Evolutionary conservation across 2,888 invertebrate genomes (phyloP), one percentile per base, ranked within the genome.

Genomic region (Heteromyza rotundicornis): DNA sequence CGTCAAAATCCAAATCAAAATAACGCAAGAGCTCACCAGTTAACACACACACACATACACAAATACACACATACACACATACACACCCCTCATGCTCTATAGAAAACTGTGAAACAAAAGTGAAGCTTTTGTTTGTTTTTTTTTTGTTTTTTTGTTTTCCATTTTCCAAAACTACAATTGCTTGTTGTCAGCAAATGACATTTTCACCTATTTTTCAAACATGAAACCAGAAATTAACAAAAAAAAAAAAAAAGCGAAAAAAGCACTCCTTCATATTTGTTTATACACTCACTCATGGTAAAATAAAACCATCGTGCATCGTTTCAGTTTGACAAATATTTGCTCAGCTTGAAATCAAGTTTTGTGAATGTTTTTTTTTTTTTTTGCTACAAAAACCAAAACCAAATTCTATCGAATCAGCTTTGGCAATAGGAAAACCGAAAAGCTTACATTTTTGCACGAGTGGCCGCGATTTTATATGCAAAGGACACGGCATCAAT

Each of bases 191-290:
- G 32, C 54, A 54, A 54, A 36, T 54, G 54, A 54, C 54, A 54
- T 54, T 36, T 54, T 54, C 54, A 54, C 54, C 54, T 54, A 54
- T 54, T 54, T 54, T 19, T n/a, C n/a, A n/a, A n/a, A n/a, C n/a
- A n/a, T n/a, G n/a, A n/a, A n/a, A n/a, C n/a, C n/a, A n/a, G n/a
- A n/a, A n/a, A n/a, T 2, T 10, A 3, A 40, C 40, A 40, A 7
- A 27, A 27, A 27, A 27, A 27, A 27, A 5, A 27, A 27, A 27
- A 7, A 27, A 5, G 5, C 10, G 5, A 27, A 27, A 27, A 27
- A 27, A n/a, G 10, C 14, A n/a, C 40, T n/a, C 16, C 40, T n/a
- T n/a, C 40, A n/a, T n/a, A 10, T 40, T 40, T n/a, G 16, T 3
- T 3, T 3, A 40, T 3, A 40, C 40, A 40, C 3, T 3, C 40